Evolutionary conservation across 2,797 vertebrate genomes (phyloP), one percentile per base, ranked within the genome.

Genomic region (Prunella strophiata): DNA sequence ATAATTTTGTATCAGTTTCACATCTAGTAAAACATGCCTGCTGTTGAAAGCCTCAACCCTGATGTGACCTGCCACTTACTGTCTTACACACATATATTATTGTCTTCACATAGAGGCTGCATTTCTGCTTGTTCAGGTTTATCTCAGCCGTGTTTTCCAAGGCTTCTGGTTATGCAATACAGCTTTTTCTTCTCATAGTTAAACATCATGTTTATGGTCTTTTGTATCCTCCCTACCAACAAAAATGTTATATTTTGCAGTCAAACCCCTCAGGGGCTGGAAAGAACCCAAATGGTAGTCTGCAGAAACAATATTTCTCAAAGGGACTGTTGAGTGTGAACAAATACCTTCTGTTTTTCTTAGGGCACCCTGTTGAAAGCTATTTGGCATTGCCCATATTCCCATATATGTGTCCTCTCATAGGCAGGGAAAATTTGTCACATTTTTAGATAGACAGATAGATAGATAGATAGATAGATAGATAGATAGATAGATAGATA

Each of bases 261-360:
- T 88, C 47, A 85, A 85, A 75, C 47, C 76, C 87, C 88, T 89
- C 79, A 88, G 93, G 88, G 82, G 47, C 62, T 96, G 94, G 95
- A 95, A 94, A 84, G 43, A 84, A 78, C 79, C 85, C 94, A 96
- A 95, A 85, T 68, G 26, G 89, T 92, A 89, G 82, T 85, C 94
- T 72, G 58, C 73, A 92, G 85, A 95, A 92, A 89, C 86, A 94
- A 40, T 94, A 88, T 96, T 95, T 91, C 89, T 96, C 91, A 78
- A 91, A 94, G 29, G 34, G 66, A 88, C 75, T 94, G 87, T 80
- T 96, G 93, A 96, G 93, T 95, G 93, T 92, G 91, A 96, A 95
- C 93, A 94, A 94, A 88, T 75, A 95, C 55, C 70, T 83, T 88
- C 89, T 96, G 79, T 95, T 96, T 93, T 89, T 65, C 82, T 93